Conservation (phyloP, 1,140 invertebrate genomes). For the Zaprionus tsacasi region DNA sequence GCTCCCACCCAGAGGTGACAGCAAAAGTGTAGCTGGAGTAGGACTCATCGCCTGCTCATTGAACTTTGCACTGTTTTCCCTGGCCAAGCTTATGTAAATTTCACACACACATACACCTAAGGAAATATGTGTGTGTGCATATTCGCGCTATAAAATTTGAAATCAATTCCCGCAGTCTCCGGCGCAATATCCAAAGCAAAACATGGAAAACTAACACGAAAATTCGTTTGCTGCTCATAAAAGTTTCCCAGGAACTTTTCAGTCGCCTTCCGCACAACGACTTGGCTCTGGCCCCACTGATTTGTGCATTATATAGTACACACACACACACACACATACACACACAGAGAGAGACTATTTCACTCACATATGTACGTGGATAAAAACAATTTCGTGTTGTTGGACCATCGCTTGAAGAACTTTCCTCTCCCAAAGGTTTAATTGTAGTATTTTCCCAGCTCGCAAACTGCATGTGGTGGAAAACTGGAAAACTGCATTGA, state of each 20-base stretch:
- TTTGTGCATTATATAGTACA: conserved; percentile 31
- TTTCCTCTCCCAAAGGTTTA: conserved; percentile 69
- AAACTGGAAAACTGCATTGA: conserved; percentile 15
- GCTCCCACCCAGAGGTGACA: conserved; percentile 16
- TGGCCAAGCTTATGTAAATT: conserved; percentile 42
- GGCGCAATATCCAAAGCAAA: conserved; percentile 57
- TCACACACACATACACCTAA: conserved; percentile 7
- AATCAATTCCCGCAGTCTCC: conserved; percentile 70
- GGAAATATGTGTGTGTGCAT: not conserved
- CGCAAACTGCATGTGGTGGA: conserved; percentile 9
- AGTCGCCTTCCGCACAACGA: conserved; percentile 39
- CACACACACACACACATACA: not conserved
- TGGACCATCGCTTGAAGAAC: conserved; percentile 62
- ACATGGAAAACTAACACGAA: conserved; percentile 48
- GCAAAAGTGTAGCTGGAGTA: conserved; percentile 21
- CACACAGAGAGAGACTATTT: not conserved
- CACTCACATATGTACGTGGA: not conserved
- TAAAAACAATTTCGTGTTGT: conserved; percentile 41
- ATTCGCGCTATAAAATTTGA: conserved; percentile 25
- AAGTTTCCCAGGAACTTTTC: conserved; percentile 65
- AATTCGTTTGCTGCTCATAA: conserved; percentile 75
- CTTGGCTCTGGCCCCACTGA: conserved; percentile 33
- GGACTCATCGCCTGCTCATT: conserved; percentile 26
- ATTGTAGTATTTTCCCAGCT: conserved; percentile 68
- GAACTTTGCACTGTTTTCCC: conserved; percentile 26